Evolutionary conservation across 1,140 invertebrate genomes (phyloP).

Genomic region (Drosophila kohkoa): DNA sequence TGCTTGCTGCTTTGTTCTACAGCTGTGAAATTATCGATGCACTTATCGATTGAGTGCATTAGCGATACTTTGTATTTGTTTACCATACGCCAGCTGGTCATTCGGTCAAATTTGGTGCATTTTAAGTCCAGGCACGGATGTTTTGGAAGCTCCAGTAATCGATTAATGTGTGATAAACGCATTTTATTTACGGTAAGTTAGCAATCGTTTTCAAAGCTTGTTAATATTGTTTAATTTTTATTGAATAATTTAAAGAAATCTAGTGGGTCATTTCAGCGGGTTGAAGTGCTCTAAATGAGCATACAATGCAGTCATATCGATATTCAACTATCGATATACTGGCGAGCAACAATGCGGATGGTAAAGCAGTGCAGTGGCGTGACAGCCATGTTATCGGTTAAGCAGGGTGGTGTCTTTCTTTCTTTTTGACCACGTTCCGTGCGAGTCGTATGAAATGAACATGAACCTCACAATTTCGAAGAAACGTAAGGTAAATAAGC

Average conservation of each 20-base stretch:
- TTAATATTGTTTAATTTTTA: not conserved
- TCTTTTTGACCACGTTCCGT: conserved; percentile 84
- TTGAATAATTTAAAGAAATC: not conserved
- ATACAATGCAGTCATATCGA: not conserved
- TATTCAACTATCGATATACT: not conserved
- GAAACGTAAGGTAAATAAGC: conserved; percentile 85
- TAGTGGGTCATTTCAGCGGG: not conserved
- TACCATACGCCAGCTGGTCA: not conserved
- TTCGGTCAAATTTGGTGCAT: conserved; percentile 7
- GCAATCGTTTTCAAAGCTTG: not conserved
- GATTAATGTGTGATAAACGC: not conserved
- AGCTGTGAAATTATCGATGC: conserved; percentile 43
- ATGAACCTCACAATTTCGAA: conserved; percentile 86
- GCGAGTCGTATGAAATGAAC: conserved; percentile 84
- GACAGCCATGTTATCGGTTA: conserved; percentile 70
- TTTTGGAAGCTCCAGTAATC: not conserved
- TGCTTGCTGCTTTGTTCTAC: conserved; percentile 44
- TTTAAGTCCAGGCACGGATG: not conserved
- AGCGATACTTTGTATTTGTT: conserved; percentile 2
- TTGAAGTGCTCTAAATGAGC: not conserved
- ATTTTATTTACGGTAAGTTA: not conserved
- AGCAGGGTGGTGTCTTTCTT: conserved; percentile 71
- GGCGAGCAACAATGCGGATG: conserved; percentile 31
- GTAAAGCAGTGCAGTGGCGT: conserved; percentile 39
- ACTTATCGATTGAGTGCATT: conserved; percentile 11